A percentile compares a stretch with the other conserved stretches of the same genome.
Evolutionary conservation across 2,113 vertebrate genomes (phyloP).

Genomic region (Brachyhypopomus occidentalis): DNA sequence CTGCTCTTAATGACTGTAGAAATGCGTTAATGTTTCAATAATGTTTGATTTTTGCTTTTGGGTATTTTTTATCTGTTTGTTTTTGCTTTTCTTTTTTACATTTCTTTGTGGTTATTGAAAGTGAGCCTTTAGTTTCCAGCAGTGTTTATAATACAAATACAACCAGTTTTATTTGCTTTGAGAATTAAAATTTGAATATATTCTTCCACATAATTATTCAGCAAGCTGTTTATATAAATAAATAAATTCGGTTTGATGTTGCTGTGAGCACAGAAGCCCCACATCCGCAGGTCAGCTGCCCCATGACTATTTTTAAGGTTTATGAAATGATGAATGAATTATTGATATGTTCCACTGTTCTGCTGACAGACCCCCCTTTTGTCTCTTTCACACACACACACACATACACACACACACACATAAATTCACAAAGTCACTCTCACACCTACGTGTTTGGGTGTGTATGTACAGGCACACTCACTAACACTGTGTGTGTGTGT

Average conservation of each 20-base stretch:
- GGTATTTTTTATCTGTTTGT: no score
- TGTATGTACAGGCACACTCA: no score
- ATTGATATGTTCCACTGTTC: slow-evolving; percentile 30
- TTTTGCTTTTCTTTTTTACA: no score
- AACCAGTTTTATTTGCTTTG: no score
- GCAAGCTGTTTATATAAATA: background rate
- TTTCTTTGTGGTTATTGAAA: no score
- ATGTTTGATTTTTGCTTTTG: no score
- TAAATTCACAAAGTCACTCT: background rate
- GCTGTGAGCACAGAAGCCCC: slow-evolving; percentile 5
- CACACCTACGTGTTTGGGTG: no score
- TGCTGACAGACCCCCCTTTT: background rate
- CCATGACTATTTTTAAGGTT: slow-evolving; percentile 35
- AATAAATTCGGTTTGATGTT: slow-evolving; percentile 6
- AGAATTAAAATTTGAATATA: background rate
- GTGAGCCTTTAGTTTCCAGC: background rate
- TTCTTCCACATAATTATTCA: background rate
- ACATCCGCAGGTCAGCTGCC: slow-evolving; percentile 2
- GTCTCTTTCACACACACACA: background rate
- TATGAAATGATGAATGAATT: slow-evolving; percentile 39
- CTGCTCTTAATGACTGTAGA: no score
- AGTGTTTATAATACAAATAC: no score
- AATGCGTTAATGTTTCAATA: no score
- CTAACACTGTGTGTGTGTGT: no score
- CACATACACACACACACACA: no score